These are phyloP conservation scores for Rhinolophus sinicus DNA, from an alignment of 2,113 vertebrate genomes.

Conservation along the genomic window DNA sequence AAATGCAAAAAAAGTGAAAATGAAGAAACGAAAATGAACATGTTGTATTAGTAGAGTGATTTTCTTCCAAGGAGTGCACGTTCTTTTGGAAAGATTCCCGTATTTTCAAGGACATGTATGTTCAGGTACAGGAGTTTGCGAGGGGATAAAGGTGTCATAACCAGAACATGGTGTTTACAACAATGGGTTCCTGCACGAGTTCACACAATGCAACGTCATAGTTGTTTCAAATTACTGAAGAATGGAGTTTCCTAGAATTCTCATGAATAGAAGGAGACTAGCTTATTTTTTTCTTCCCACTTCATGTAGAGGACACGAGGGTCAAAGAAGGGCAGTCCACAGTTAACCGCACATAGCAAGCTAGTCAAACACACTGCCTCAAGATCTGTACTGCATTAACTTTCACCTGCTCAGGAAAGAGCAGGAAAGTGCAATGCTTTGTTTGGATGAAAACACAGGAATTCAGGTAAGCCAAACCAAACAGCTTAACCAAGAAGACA, in stretches of 20 bases:
- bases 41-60: background rate
- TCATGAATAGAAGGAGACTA: background rate
- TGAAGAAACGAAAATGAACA: background rate
- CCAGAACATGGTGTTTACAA: background rate
- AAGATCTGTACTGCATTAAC: background rate
- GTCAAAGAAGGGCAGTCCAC: background rate
- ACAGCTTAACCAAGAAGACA: conserved; percentile 44
- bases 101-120: conserved; percentile 34
- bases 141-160: conserved; percentile 52
- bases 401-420: conserved; percentile 59
- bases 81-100: conserved; percentile 36
- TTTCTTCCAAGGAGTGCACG: conserved; percentile 1
- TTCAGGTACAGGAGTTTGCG: conserved; percentile 31
- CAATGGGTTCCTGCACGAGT: background rate
- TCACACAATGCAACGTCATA: background rate
- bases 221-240: background rate
- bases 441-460: conserved; percentile 62
- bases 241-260: conserved; percentile 1
- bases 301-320: background rate
- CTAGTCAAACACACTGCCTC: background rate
- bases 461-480: conserved; percentile 67
- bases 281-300: background rate
- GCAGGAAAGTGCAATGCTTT: conserved; percentile 50
- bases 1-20: background rate
- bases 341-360: background rate